phyloP scores from a whole-genome alignment of 1,140 invertebrate species.

The Lamellibrachia luymesi region DNA sequence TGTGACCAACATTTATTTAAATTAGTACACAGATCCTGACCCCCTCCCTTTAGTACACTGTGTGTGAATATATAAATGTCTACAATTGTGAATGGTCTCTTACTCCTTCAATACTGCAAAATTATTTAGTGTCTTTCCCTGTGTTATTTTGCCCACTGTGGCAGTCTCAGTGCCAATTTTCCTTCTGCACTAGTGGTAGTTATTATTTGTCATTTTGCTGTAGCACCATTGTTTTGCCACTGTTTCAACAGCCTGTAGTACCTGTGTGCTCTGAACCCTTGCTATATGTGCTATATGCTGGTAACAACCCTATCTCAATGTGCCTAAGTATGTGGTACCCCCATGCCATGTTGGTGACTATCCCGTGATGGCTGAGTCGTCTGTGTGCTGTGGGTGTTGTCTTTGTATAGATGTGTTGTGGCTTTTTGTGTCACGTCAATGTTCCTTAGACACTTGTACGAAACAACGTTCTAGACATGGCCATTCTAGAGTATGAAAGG shows the following conservation, averaged over 20 bases:
- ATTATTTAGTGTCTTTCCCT: neutral
- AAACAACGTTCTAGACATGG: neutral
- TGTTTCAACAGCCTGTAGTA: neutral
- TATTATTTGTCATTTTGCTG: neutral
- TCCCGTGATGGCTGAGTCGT: neutral
- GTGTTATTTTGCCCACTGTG: neutral
- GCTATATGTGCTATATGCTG: neutral
- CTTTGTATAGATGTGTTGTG: neutral
- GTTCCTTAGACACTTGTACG: neutral
- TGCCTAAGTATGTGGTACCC: neutral
- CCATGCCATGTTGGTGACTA: neutral
- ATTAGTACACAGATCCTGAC: no score
- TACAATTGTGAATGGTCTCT: no score
- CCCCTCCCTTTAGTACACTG: no score
- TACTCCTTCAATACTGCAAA: no score
- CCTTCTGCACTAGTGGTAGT: neutral
- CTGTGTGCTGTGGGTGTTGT: neutral
- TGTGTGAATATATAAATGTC: no score
- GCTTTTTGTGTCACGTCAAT: neutral
- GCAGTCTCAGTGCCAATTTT: neutral
- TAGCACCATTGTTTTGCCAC: neutral
- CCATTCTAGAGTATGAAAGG: neutral
- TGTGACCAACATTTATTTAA: no score
- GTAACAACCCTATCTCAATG: neutral
- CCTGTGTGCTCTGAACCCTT: neutral